Evolutionary conservation across 2,888 invertebrate species (phyloP), one percentile per base, ranked within the genome.

Genomic region (Synergus laeviventris): DNA sequence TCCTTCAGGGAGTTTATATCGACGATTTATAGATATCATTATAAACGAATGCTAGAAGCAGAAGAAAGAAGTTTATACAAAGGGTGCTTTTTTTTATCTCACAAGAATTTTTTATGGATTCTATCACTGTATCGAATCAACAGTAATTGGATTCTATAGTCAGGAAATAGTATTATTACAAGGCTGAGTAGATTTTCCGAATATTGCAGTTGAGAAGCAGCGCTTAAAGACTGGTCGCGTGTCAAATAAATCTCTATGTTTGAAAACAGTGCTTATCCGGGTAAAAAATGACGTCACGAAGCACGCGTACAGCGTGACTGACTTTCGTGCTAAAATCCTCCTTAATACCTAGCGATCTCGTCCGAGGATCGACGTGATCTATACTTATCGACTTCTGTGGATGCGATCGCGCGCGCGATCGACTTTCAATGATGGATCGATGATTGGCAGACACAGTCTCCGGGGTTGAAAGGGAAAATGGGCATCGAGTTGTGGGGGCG

Each of bases 401-500:
- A 83, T 81, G 75, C 82, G 77, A 81, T 80, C 73, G 76, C 84
- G 84, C 78, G 56, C 84, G 82, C 83, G 85, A 88, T 87, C 86
- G 87, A 85, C 86, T 85, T 84, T 82, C 84, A 87, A 88, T 89
- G 90, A 90, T 88, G 88, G 87, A 90, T 89, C 86, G 85, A 85
- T 88, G 90, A 91, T 89, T 89, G 90, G 89, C 89, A 89, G 86
- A 87, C 84, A 83, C 75, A 83, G 81, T 85, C 82, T 82, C 81
- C 78, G 83, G 88, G 88, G 88, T 89, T 88, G 87, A 89, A 88
- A 90, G 88, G 87, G 86, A 89, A 84, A 90, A 90, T 89, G 85
- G 88, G 85, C 85, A 84, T 80, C 79, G 85, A 85, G 84, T 81
- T 82, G 88, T 84, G 90, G 87, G 89, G 90, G 90, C 87, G 89